phyloP scores from a whole-genome alignment of 2,113 vertebrate species.

The Ameiurus melas region DNA sequence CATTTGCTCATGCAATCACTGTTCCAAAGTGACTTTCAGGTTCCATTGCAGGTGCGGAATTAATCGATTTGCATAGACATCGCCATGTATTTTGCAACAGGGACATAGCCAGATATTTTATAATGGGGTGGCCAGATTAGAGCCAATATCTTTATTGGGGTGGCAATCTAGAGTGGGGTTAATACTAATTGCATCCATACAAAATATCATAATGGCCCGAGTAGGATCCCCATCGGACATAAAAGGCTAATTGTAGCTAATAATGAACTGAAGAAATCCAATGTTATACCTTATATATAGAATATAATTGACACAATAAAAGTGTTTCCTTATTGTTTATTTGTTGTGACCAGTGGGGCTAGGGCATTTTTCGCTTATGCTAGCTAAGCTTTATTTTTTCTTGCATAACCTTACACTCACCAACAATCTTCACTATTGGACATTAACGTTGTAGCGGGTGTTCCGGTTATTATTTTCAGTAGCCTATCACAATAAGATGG shows the following conservation, averaged over 20 bases:
- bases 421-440: background rate
- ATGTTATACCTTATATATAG: background rate
- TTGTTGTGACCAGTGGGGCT: background rate
- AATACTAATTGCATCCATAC: background rate
- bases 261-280: background rate
- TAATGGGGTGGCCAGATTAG: background rate
- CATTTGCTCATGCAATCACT: too few species aligned
- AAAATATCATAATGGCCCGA: background rate
- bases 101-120: too few species aligned
- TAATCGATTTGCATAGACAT: too few species aligned
- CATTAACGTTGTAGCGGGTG: background rate
- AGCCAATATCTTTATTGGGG: background rate
- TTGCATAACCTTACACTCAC: background rate
- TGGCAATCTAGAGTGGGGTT: background rate
- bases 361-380: too few species aligned
- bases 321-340: background rate
- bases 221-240: background rate
- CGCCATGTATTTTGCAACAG: background rate
- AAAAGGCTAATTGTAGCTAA: background rate
- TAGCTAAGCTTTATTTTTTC: background rate
- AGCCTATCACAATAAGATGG: too few species aligned
- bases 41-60: background rate
- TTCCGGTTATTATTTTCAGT: background rate
- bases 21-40: background rate
- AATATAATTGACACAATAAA: background rate